phyloP scores from a whole-genome alignment of 2,113 vertebrate species.

The Stigmatopora nigra region DNA sequence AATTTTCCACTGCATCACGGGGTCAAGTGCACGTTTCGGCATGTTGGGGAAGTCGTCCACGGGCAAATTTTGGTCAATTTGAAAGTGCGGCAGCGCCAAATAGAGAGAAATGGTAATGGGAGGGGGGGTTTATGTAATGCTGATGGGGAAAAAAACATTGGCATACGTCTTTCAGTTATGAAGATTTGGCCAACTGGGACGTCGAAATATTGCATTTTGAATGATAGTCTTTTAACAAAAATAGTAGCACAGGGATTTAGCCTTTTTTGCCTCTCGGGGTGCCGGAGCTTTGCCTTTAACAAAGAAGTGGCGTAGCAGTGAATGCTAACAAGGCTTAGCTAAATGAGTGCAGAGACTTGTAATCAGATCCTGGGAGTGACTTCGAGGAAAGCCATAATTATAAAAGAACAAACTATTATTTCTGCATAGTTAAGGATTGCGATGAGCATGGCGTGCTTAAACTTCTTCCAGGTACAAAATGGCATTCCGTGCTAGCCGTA shows the following conservation, averaged over 20 bases:
- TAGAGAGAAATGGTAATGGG: not conserved
- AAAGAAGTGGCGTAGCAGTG: no score
- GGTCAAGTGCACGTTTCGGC: not conserved
- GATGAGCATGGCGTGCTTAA: not conserved
- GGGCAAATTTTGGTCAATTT: not conserved
- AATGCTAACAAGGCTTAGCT: not conserved
- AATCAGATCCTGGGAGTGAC: not conserved
- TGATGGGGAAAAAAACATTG: constrained; percentile 44
- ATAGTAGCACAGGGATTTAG: no score
- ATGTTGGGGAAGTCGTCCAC: not conserved
- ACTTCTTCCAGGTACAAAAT: not conserved
- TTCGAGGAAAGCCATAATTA: not conserved
- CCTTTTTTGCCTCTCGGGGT: no score
- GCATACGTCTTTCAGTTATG: constrained; percentile 54
- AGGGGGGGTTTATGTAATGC: no score
- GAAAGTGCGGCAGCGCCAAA: not conserved
- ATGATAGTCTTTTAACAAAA: no score
- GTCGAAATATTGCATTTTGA: constrained; percentile 11
- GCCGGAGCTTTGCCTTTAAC: no score
- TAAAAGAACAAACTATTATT: not conserved
- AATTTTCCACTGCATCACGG: not conserved
- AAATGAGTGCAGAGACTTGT: not conserved
- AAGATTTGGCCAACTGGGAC: constrained; percentile 61
- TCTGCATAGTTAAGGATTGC: not conserved
- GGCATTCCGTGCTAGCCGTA: not conserved